These are phyloP conservation scores for Nomia melanderi DNA, from an alignment of 1,140 invertebrate species.

Conservation along the genomic window DNA sequence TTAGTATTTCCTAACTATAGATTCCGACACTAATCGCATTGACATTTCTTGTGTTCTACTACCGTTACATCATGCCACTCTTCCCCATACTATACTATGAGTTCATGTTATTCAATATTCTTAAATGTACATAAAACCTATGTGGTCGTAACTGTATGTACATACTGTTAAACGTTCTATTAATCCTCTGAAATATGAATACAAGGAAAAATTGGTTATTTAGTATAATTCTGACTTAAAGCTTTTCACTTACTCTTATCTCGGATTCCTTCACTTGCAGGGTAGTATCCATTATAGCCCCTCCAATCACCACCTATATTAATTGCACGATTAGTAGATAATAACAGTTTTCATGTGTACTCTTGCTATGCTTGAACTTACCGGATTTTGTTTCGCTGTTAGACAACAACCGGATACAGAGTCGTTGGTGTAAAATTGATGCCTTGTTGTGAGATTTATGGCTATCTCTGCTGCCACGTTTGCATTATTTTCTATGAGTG, in stretches of 20 bases:
- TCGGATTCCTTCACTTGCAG: conserved; percentile 84
- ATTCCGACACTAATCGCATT: background rate
- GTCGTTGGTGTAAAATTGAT: background rate
- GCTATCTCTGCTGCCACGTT: conserved; percentile 92
- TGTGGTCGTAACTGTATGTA: conserved; percentile 74
- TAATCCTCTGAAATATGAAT: conserved; percentile 75
- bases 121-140: conserved; percentile 77
- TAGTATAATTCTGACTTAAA: conserved; percentile 75
- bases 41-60: conserved; percentile 7
- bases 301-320: conserved; percentile 90
- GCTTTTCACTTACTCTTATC: conserved; percentile 85
- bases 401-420: background rate
- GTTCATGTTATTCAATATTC: conserved; percentile 62
- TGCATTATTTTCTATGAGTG: conserved; percentile 96
- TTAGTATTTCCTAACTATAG: background rate
- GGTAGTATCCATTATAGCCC: conserved; percentile 89
- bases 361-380: conserved; percentile 49
- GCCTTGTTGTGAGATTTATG: conserved; percentile 80
- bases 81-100: conserved; percentile 69
- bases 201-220: conserved; percentile 78
- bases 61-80: conserved; percentile 49
- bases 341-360: background rate
- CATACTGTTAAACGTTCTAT: conserved; percentile 75
- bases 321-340: background rate
- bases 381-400: conserved; percentile 54